A percentile compares a stretch with the other conserved stretches of the same genome.
Conservation (phyloP, 2,797 vertebrate genomes). For the Pristis pectinata region DNA sequence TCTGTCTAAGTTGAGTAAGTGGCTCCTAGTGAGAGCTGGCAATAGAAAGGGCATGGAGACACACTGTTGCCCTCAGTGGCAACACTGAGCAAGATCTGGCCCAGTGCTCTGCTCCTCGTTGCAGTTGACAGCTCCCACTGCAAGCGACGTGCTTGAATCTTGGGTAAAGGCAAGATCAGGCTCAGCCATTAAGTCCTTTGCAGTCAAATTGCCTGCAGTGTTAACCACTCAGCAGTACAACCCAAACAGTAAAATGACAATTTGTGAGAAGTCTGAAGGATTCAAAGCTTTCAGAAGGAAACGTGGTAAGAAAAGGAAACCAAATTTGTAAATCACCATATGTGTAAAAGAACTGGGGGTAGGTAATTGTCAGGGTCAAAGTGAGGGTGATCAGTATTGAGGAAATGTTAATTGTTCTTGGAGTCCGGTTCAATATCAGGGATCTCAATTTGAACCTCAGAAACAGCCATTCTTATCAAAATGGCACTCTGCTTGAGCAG, state of each 20-base stretch:
- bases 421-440: not conserved
- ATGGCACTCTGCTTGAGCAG: not conserved
- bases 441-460: not conserved
- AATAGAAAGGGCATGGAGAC: not conserved
- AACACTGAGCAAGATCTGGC: not conserved
- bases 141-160: not conserved
- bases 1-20: not conserved
- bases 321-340: not conserved
- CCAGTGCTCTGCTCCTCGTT: not conserved
- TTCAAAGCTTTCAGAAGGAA: not conserved
- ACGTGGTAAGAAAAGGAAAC: not conserved
- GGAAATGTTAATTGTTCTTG: not conserved
- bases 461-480: not conserved
- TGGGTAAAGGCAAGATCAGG: not conserved
- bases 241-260: not conserved
- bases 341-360: not conserved
- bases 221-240: not conserved
- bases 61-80: not conserved
- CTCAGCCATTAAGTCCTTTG: not conserved
- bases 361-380: not conserved
- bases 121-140: not conserved
- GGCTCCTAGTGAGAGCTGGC: not conserved
- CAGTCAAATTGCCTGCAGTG: not conserved
- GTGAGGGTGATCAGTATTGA: not conserved
- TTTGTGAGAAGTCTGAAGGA: not conserved